Evolutionary conservation across 1,140 invertebrate species (phyloP).

Genomic region (Chrysoperla carnea): DNA sequence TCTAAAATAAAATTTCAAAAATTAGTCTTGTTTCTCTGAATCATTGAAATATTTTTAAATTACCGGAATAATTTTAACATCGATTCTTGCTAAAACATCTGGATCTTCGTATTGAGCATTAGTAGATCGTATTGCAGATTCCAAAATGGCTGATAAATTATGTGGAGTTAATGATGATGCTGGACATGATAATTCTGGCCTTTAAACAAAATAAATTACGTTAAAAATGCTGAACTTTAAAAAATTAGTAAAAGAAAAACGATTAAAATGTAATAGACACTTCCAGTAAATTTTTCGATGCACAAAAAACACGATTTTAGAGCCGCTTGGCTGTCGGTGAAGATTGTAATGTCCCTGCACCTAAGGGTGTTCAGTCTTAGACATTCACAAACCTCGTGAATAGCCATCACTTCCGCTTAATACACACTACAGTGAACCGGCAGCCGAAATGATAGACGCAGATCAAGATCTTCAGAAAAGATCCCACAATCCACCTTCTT

Average conservation of each 20-base stretch:
- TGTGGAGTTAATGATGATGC: slow-evolving; percentile 74
- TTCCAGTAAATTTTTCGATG: too few relatives aligned
- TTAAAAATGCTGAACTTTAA: slow-evolving; percentile 1
- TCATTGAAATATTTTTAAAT: background rate
- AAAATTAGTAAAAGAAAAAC: slow-evolving; percentile 4
- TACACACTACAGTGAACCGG: too few relatives aligned
- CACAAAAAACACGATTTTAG: too few relatives aligned
- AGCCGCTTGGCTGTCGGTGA: too few relatives aligned
- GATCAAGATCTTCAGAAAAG: too few relatives aligned
- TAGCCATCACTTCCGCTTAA: too few relatives aligned
- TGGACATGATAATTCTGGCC: slow-evolving; percentile 76
- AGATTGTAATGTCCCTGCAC: too few relatives aligned
- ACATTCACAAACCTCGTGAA: too few relatives aligned
- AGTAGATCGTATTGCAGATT: slow-evolving; percentile 82
- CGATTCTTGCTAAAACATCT: slow-evolving; percentile 73
- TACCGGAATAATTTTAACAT: slow-evolving; percentile 31
- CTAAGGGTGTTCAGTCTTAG: too few relatives aligned
- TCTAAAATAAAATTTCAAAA: slow-evolving; percentile 1
- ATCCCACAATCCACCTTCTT: too few relatives aligned
- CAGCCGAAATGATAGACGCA: too few relatives aligned
- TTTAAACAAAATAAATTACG: slow-evolving; percentile 22
- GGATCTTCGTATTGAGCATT: slow-evolving; percentile 87
- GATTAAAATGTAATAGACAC: slow-evolving; percentile 2
- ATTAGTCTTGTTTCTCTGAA: background rate
- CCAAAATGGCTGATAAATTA: slow-evolving; percentile 75